A percentile compares a stretch with the other conserved stretches of the same genome.
Evolutionary conservation across 1,140 invertebrate species (phyloP).

Genomic region (Nylanderia fulva): DNA sequence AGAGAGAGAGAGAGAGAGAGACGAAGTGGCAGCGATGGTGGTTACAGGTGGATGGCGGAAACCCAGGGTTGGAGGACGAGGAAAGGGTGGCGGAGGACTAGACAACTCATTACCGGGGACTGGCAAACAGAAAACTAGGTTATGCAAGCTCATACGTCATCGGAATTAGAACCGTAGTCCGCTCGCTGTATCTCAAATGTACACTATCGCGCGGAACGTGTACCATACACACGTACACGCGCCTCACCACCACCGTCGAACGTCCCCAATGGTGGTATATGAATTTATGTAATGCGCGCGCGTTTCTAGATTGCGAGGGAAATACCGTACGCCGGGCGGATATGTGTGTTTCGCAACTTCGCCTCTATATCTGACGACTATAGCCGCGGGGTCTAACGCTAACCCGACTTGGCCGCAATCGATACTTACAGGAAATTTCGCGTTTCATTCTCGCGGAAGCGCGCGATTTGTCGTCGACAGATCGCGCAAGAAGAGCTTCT

Average conservation of each 20-base stretch:
- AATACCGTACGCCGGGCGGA: constrained; percentile 56
- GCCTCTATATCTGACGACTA: not conserved
- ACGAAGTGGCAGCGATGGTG: constrained; percentile 60
- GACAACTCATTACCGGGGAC: constrained; percentile 83
- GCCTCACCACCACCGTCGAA: constrained; percentile 4
- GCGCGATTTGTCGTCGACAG: constrained; percentile 57
- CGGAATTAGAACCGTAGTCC: constrained; percentile 83
- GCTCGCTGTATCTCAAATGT: constrained; percentile 82
- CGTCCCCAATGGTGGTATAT: constrained; percentile 54
- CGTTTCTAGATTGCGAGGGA: constrained; percentile 70
- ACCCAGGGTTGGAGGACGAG: constrained; percentile 8
- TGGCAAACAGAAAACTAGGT: constrained; percentile 85
- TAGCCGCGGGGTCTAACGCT: constrained; percentile 59
- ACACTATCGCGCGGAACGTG: constrained; percentile 80
- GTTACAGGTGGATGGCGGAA: constrained; percentile 70
- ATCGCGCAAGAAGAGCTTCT: not conserved
- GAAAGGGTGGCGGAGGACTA: constrained; percentile 67
- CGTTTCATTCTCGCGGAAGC: constrained; percentile 57
- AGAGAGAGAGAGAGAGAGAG: not conserved
- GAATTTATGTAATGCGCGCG: constrained; percentile 73
- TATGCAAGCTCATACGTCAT: constrained; percentile 84
- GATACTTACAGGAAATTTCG: constrained; percentile 71
- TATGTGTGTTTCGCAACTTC: constrained; percentile 59
- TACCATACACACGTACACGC: constrained; percentile 57
- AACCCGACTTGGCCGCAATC: constrained; percentile 60